Base-by-base conservation (phyloP, 1,140 invertebrate genomes). In the Leptinotarsa lineolata region DNA sequence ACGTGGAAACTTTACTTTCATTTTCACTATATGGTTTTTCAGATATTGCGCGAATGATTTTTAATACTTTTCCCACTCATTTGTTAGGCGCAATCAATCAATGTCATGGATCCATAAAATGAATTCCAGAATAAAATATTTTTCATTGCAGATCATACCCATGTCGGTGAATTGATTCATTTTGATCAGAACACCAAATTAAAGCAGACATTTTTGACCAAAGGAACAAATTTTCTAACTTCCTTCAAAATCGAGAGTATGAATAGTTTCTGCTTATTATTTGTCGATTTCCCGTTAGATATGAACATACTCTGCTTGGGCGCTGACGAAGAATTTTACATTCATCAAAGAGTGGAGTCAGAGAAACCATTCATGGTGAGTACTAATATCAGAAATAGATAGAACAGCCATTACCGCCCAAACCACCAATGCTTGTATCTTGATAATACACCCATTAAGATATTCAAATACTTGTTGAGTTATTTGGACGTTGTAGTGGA, bases 251-350 rank as follows among this genome's bases (percentile, higher is more conserved):
- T 69, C 20, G 18, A 69, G 16, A 8, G 44, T 59, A 39, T 24
- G 22, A 16, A 65, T 15, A 11, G 67, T 58, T 44, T 18, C 30
- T 75, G 74, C 21, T 46, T 71, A 39, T 48, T 75, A 22, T 75
- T 75, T 60, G 61, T 72, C 22, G 67, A 72, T 16, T 44, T 15
- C n/a, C 13, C 64, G 20, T 46, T 60, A 16, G 44, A 66, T 48
- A 67, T 68, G 15, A 61, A 48, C 16, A 75, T 75, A 21, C 58
- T 54, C 12, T 75, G 74, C 24, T 54, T 20, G 8, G 66, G 59
- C n/a, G 39, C 54, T 5, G 46, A 68, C 63, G 39, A 64, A 48
- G 20, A 69, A 68, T 68, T 75, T 18, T 58, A 21, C 59, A 59
- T 20, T n/a, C 45, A 16, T 11, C 70, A 58, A 66, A 69, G 2